phyloP scores from a whole-genome alignment of 2,888 invertebrate genomes.

The Eubasilissa splendida region DNA sequence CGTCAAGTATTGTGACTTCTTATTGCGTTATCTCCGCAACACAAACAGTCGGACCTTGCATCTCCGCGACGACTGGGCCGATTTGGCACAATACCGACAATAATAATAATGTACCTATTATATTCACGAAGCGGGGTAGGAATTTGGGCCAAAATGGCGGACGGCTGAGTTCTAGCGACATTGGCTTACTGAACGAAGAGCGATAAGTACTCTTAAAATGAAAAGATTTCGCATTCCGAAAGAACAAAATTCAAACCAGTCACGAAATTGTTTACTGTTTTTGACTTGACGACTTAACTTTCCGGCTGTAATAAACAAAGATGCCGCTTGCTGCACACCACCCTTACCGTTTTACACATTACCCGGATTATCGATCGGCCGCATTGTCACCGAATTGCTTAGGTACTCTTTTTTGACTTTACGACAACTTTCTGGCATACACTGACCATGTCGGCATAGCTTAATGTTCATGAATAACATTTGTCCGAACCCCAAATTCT shows the following conservation, averaged over 20 bases:
- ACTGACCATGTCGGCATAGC: too few species aligned
- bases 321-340: not conserved
- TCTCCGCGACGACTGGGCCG: not conserved
- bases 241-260: not conserved
- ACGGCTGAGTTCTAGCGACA: not conserved
- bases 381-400: too few species aligned
- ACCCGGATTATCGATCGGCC: not conserved
- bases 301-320: not conserved
- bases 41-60: too few species aligned
- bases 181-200: not conserved
- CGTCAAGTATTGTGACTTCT: not conserved
- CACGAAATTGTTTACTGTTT: not conserved
- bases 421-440: too few species aligned
- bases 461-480: too few species aligned
- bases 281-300: not conserved
- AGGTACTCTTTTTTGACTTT: too few species aligned
- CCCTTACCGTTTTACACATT: not conserved
- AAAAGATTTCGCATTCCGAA: not conserved
- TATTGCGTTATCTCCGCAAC: not conserved
- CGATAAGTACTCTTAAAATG: not conserved
- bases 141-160: slow-evolving; percentile 20
- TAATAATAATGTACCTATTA: not conserved
- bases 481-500: too few species aligned
- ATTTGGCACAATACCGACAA: slow-evolving; percentile 28
- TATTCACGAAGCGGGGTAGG: not conserved